Conservation (phyloP, 2,888 invertebrate genomes). For the Diarsia dahlii region DNA sequence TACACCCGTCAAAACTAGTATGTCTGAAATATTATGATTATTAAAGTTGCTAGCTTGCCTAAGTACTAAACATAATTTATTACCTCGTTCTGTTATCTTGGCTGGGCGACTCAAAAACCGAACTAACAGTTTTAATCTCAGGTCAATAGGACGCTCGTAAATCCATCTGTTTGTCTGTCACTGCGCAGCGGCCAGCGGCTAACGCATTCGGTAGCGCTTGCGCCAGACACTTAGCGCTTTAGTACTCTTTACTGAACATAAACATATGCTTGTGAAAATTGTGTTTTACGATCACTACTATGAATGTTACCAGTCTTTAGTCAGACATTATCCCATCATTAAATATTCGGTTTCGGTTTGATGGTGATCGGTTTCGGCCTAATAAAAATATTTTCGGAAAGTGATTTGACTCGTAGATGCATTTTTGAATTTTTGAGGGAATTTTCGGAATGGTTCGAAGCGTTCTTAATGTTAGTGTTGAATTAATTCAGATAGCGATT, state of each 20-base stretch:
- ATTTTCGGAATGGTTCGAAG: conserved; percentile 19
- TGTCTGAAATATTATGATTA: conserved; percentile 52
- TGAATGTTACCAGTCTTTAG: conserved; percentile 24
- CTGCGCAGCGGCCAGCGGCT: conserved; percentile 66
- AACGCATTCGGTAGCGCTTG: conserved; percentile 69
- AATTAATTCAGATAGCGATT: conserved; percentile 34
- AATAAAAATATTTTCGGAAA: conserved; percentile 45
- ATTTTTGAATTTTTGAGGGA: not conserved
- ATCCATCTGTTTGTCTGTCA: conserved; percentile 78
- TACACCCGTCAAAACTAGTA: conserved; percentile 36
- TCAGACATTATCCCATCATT: conserved; percentile 46
- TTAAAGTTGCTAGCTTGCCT: conserved; percentile 38
- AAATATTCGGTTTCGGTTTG: conserved; percentile 26
- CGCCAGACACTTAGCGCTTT: conserved; percentile 64
- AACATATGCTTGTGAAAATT: conserved; percentile 50
- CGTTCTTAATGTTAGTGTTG: conserved; percentile 21
- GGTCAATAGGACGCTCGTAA: conserved; percentile 74
- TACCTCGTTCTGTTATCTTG: conserved; percentile 47
- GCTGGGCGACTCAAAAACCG: conserved; percentile 50
- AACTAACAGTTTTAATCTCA: conserved; percentile 63
- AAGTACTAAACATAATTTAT: conserved; percentile 53
- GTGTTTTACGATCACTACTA: conserved; percentile 47
- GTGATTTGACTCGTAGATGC: conserved; percentile 15
- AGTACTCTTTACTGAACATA: conserved; percentile 51
- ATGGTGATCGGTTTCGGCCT: conserved; percentile 18